Evolutionary conservation across 1,140 invertebrate species (phyloP), one percentile per base, ranked within the genome.

Genomic region (Stegodyphus mimosarum): DNA sequence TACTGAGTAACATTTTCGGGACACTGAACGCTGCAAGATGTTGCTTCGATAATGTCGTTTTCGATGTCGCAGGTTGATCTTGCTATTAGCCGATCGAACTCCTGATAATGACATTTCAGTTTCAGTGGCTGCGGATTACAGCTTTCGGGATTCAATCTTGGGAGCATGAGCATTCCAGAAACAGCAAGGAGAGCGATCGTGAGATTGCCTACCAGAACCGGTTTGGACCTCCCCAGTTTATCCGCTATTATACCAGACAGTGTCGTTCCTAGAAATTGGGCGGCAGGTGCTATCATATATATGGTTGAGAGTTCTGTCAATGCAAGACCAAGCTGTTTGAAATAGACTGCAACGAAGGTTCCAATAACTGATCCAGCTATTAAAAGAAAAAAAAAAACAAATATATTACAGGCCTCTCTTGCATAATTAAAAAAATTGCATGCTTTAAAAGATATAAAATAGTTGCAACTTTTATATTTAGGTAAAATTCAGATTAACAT

Each of bases 211-310:
- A 72, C 48, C 1, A 86, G 53, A 11, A 86, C 60, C 7, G 83
- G 83, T 17, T 86, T 86, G 7, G 74, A 77, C 15, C 83, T 6
- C 15, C 83, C 83, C 7, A 78, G 11, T 64, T 86, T 86, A 53
- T 86, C 83, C 1, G 83, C 83, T 10, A 71, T 52, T 7, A 86
- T 48, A 15, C 83, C 83, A 1, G 64, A 72, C 0, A 78, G 7
- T 52, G 74, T 6, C 11, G 83, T 17, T 17, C 74, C 74, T 11
- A 63, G 6, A 66, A 78, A 78, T 64, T 86, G 83, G 6, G 17
- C 33, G 5, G 71, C 18, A 13, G 83, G 83, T 15, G 69, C 51
- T 13, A 86, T 17, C 7, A 86, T 77, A 33, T 69, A 78, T 6
- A 72, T 17, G 13, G 66, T 72, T 9, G 83, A 77, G 5, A 86